Conservation (phyloP, 2,888 invertebrate genomes). For the Tribolium freemani region DNA sequence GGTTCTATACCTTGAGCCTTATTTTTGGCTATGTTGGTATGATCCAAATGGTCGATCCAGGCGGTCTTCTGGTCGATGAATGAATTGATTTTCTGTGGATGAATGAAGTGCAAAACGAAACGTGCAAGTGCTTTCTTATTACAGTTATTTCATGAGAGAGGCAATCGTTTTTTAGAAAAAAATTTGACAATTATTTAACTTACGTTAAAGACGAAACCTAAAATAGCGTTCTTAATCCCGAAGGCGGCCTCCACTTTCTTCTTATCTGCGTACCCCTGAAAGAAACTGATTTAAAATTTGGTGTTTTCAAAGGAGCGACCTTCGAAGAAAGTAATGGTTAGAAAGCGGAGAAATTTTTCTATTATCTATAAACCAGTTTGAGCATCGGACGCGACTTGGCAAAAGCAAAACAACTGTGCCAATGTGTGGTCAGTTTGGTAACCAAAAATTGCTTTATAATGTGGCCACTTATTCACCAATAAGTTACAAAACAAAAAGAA, state of each 20-base stretch:
- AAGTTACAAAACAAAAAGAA: constrained; percentile 25
- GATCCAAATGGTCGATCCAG: constrained; percentile 78
- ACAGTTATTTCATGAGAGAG: no score
- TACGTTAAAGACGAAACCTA: constrained; percentile 89
- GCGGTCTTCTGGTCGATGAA: constrained; percentile 85
- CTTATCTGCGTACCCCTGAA: constrained; percentile 71
- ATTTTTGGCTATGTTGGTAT: constrained; percentile 82
- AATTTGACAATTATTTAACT: constrained; percentile 63
- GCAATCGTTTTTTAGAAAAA: no score
- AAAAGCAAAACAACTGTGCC: not conserved
- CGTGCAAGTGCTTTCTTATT: not conserved
- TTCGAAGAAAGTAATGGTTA: constrained; percentile 27
- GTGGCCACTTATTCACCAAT: constrained; percentile 7
- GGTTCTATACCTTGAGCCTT: constrained; percentile 80
- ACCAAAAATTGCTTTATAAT: constrained; percentile 15
- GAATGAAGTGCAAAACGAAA: constrained; percentile 22
- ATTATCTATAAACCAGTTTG: not conserved
- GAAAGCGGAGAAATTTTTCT: constrained; percentile 33
- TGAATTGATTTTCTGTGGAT: constrained; percentile 84
- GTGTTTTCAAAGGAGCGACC: not conserved
- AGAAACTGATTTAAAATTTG: not conserved
- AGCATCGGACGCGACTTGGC: not conserved
- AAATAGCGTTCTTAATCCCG: constrained; percentile 83
- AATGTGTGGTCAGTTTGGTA: constrained; percentile 16
- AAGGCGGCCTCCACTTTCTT: constrained; percentile 81